phyloP scores from a whole-genome alignment of 2,888 invertebrate species.

The Oxytorus armatus region DNA sequence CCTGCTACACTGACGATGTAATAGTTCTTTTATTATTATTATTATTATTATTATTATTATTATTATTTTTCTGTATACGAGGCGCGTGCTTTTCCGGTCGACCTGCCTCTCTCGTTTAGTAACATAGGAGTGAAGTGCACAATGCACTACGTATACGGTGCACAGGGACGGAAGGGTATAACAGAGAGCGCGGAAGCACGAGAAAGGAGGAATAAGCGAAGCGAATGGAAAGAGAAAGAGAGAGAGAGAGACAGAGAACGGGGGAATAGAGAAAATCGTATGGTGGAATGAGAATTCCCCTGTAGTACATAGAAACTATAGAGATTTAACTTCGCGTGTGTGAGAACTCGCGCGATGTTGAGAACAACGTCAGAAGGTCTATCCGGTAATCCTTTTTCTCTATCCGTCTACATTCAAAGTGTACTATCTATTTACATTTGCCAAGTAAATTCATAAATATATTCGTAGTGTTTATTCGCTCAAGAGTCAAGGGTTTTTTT shows the following conservation, averaged over 20 bases:
- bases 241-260: constrained; percentile 14
- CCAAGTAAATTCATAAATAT: constrained; percentile 14
- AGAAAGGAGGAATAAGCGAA: constrained; percentile 12
- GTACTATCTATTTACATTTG: no score
- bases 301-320: constrained; percentile 14
- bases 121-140: constrained; percentile 61
- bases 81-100: constrained; percentile 69
- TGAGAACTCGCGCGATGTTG: constrained; percentile 17
- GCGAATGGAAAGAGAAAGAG: constrained; percentile 19
- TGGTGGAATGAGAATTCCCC: constrained; percentile 32
- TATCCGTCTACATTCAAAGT: neutral
- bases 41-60: neutral
- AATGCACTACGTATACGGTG: constrained; percentile 55
- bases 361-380: constrained; percentile 38
- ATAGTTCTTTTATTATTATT: constrained; percentile 58
- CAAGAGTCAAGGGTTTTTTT: neutral
- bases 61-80: constrained; percentile 30
- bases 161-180: constrained; percentile 20
- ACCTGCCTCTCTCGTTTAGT: constrained; percentile 64
- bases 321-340: constrained; percentile 35
- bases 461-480: neutral
- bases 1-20: constrained; percentile 28
- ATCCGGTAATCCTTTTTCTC: neutral
- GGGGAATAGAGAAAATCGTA: constrained; percentile 47
- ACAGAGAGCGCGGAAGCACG: constrained; percentile 29